A percentile compares a stretch with the other conserved stretches of the same genome.
These are phyloP conservation scores for Drymodes brunneopygia DNA, from an alignment of 2,113 vertebrate genomes.

Conservation along the genomic window DNA sequence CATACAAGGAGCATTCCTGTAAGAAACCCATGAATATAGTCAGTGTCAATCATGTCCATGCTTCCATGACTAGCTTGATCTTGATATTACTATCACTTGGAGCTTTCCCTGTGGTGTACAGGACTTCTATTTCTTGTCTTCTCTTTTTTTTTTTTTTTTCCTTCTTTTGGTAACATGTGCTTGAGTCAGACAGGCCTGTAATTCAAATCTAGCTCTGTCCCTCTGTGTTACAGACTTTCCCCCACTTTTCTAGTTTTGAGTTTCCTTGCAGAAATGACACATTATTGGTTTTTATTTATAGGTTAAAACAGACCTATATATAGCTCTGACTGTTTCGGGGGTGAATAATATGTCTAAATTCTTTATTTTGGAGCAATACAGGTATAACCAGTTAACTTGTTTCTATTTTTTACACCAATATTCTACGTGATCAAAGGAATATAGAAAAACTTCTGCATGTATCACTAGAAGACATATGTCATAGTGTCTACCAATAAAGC, in stretches of 20 bases:
- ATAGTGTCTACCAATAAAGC: background rate
- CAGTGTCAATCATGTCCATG: background rate
- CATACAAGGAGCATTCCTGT: background rate
- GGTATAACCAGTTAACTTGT: background rate
- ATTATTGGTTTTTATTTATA: background rate
- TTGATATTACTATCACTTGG: accelerated
- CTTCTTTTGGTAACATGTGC: background rate
- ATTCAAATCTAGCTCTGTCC: background rate
- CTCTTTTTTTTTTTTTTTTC: background rate
- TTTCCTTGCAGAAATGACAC: background rate
- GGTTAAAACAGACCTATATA: background rate
- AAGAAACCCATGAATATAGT: background rate
- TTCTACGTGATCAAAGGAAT: background rate
- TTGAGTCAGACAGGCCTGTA: background rate
- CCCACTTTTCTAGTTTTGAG: background rate
- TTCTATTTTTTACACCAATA: background rate
- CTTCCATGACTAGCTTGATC: background rate
- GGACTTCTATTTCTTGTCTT: background rate
- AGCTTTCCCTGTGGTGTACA: background rate
- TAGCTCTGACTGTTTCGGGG: background rate
- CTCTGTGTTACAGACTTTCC: background rate
- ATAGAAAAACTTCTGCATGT: background rate
- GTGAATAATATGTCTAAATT: background rate
- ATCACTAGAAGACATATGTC: background rate
- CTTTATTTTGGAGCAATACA: background rate